Percentiles rank a stretch among this genome's conserved stretches.
Evolutionary conservation across 2,797 vertebrate genomes (phyloP).

Genomic region (Clarias laeviceps): DNA sequence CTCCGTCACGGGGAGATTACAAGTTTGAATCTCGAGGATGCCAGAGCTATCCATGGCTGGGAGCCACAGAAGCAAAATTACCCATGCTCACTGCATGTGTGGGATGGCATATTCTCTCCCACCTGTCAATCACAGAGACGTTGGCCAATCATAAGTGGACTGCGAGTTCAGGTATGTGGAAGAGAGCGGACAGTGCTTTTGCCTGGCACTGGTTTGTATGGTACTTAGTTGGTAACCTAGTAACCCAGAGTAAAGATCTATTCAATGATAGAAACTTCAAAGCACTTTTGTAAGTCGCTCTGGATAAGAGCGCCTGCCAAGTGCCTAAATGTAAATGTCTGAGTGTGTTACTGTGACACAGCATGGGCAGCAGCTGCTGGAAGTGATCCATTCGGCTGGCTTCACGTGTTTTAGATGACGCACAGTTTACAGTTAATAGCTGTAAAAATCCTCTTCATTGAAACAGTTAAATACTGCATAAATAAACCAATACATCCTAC

Average conservation of each 20-base stretch:
- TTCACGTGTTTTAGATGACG: background rate
- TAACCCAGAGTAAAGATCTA: too few species aligned
- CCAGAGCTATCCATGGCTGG: background rate
- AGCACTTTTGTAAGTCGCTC: too few species aligned
- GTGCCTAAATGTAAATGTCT: background rate
- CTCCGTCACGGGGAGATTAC: background rate
- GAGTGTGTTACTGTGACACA: background rate
- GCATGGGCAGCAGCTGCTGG: background rate
- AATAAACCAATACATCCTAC: background rate
- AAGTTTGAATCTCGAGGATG: background rate
- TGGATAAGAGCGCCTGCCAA: too few species aligned
- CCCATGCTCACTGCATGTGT: background rate
- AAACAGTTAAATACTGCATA: background rate
- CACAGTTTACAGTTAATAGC: background rate
- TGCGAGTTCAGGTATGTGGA: slow-evolving; percentile 6
- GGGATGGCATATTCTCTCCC: background rate
- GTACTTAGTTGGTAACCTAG: too few species aligned
- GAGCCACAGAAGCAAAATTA: background rate
- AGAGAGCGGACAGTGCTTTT: background rate
- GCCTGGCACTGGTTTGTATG: too few species aligned
- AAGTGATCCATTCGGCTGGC: background rate
- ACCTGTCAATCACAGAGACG: background rate
- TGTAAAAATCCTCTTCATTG: background rate
- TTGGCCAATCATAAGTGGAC: background rate
- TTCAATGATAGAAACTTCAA: too few species aligned